Evolutionary conservation across 2,888 invertebrate genomes (phyloP), one percentile per base, ranked within the genome.

Genomic region (Caenorhabditis angaria): DNA sequence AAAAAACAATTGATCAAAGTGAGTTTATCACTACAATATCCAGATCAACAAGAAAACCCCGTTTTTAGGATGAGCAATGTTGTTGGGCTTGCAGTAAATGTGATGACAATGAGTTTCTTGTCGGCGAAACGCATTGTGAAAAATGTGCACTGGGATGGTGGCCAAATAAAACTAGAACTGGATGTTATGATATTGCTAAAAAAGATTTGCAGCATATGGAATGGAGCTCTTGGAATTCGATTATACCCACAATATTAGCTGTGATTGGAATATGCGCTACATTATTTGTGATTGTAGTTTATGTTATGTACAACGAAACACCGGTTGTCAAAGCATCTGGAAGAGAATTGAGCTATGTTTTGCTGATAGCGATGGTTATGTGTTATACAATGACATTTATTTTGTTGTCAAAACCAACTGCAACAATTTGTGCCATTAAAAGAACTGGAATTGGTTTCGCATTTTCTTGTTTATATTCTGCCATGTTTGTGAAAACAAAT

Each of bases 401-500:
- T 8, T 91, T 93, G 76, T 90, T 93, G 54, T 90, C 92, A 35
- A 90, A 90, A 76, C 93, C 93, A 2, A 91, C 91, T 0, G 89
- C 91, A 2, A 88, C 90, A 70, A 90, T 91, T 20, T 93, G 93
- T 85, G 91, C 92, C 2, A 88, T 91, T 25, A 90, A 92, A 64
- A 72, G 87, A 61, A 90, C 92, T 55, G 92, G 85, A 0, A 90
- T 93, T 14, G 93, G 93, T 0, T 90, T 93, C 2, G 92, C 93
- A 25, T 90, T 93, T 65, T 92, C 92, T 68, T 91, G 92, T 59
- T 92, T 92, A 83, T 93, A 93, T 87, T 91, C 92, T 67, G 92
- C 93, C 10, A 91, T 93, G 78, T 90, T 93, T 67, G 92, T 92
- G 0, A 93, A 93, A 88, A 93, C 92, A 0, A 93, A 92, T 88